Base-by-base conservation (phyloP, 2,888 invertebrate genomes). In the Fragum whitleyi region DNA sequence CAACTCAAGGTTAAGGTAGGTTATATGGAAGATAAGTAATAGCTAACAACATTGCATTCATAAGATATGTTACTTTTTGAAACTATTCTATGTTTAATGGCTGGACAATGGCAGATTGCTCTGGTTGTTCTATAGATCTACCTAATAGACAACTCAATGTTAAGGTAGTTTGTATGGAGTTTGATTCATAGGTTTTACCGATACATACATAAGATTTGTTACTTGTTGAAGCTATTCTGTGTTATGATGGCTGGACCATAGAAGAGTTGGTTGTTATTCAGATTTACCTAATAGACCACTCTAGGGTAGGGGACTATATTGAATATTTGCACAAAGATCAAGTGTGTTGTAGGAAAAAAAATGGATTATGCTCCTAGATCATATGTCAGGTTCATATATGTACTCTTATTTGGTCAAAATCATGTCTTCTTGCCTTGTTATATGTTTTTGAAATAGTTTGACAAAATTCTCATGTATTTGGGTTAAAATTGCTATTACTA, bases 21-120 rank as follows among this genome's bases (percentile, higher is more conserved):
- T 23, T n/a, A n/a, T n/a, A n/a, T n/a, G n/a, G n/a, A n/a, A n/a
- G 11, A 28, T 23, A n/a, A n/a, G n/a, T n/a, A n/a, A n/a, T n/a
- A n/a, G n/a, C n/a, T n/a, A 47, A n/a, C n/a, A n/a, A n/a, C 47
- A 47, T 9, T 47, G 16, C 47, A 47, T 47, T 9, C 16, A 9
- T 47, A 9, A 14, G 99, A 99, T 92, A 95, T 99, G 96, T 95
- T 99, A 77, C 94, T 98, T 6, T 98, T 99, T 0, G 99, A 99
- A 94, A 96, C 97, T 0, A 96, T 99, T 70, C 95, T 99, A 29
- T 96, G 96, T 88, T 96, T 1, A 96, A 96, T 84, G 98, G 97
- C 5, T 97, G 97, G 96, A 95, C 96, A 89, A 95, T 96, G 0
- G 94, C 94, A 36, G 96, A 97, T 68, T 99, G 99, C 99, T 95